Conservation (phyloP, 1,140 invertebrate species). For the Dendrolimus punctatus region DNA sequence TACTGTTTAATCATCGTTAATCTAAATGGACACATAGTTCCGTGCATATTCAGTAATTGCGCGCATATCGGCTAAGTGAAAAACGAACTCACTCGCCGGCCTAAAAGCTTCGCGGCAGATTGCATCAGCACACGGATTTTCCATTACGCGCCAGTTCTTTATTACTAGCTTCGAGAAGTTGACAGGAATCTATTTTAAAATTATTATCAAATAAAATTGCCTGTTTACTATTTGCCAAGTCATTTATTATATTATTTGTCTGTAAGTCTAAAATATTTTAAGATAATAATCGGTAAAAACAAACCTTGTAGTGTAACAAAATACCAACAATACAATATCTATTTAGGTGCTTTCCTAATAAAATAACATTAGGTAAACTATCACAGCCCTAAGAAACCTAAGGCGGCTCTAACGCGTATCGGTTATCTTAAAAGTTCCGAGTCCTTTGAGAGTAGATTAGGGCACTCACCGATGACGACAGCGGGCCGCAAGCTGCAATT, state of each 20-base stretch:
- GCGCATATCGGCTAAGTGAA: constrained; percentile 54
- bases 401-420: too few species aligned
- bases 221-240: not conserved
- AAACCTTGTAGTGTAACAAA: too few species aligned
- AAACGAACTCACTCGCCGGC: constrained; percentile 46
- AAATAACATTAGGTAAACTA: too few species aligned
- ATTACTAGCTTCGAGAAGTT: constrained; percentile 22
- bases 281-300: too few species aligned
- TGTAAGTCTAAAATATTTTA: too few species aligned
- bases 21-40: constrained; percentile 19
- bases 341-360: too few species aligned
- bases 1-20: not conserved
- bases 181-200: constrained; percentile 4
- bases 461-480: too few species aligned
- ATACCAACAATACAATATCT: too few species aligned
- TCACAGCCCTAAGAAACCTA: too few species aligned
- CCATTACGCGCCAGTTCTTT: constrained; percentile 53
- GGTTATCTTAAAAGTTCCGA: too few species aligned
- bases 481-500: too few species aligned
- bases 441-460: too few species aligned
- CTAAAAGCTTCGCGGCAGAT: constrained; percentile 63
- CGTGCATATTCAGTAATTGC: constrained; percentile 45
- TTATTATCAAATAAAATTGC: not conserved
- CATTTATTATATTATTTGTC: not conserved
- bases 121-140: constrained; percentile 63